These are phyloP conservation scores for Cephonodes hylas DNA, from an alignment of 2,888 invertebrate genomes.

Conservation along the genomic window DNA sequence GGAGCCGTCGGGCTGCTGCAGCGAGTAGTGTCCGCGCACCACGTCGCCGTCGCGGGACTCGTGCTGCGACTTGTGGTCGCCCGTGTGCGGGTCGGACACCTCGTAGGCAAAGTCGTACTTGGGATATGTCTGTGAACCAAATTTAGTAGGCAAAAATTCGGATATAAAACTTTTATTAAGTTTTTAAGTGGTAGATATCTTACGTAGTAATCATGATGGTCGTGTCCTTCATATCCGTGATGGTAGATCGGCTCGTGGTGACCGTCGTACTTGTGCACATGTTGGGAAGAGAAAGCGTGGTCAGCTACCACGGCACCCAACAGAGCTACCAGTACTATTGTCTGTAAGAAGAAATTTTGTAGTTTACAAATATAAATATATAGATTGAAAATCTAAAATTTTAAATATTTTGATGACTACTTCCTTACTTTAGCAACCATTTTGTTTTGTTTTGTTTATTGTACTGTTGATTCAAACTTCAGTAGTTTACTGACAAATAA, in stretches of 20 bases:
- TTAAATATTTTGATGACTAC: constrained; percentile 10
- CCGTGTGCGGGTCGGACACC: constrained; percentile 66
- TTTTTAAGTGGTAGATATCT: background rate
- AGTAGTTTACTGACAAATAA: constrained; percentile 32
- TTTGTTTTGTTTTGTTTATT: constrained; percentile 15
- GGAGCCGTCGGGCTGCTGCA: constrained; percentile 74
- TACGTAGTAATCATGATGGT: constrained; percentile 32
- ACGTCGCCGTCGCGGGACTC: constrained; percentile 76
- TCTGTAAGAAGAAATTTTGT: constrained; percentile 16
- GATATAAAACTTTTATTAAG: too few species aligned
- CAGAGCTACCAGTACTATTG: constrained; percentile 21
- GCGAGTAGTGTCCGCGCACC: constrained; percentile 80
- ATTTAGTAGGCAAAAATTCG: too few species aligned
- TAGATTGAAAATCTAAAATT: background rate
- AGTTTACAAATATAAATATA: background rate
- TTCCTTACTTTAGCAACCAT: constrained; percentile 35
- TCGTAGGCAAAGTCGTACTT: constrained; percentile 57
- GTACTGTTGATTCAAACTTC: constrained; percentile 19
- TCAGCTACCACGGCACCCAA: constrained; percentile 25
- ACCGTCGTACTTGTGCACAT: constrained; percentile 38
- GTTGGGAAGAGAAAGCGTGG: constrained; percentile 40
- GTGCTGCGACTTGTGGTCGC: constrained; percentile 62
- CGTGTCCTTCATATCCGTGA: constrained; percentile 57
- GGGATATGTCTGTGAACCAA: constrained; percentile 22
- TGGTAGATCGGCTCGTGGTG: constrained; percentile 47